A percentile compares a stretch with the other conserved stretches of the same genome.
Conservation (phyloP, 1,140 invertebrate species). For the Cryptotermes secundus region DNA sequence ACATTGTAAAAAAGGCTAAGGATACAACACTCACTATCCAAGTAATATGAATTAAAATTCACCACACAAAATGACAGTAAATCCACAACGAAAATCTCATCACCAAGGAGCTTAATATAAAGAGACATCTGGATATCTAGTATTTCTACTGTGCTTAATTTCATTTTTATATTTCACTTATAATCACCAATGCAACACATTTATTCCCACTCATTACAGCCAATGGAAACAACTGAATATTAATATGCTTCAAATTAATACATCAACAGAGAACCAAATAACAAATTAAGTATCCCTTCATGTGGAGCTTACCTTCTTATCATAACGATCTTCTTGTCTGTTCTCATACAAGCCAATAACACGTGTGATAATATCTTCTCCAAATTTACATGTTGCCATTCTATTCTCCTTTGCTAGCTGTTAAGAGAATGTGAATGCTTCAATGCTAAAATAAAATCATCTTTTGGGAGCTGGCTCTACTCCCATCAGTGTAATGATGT, state of each 20-base stretch:
- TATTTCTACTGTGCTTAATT: background rate
- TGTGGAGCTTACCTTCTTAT: background rate
- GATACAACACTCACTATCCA: too few species aligned
- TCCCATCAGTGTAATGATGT: too few species aligned
- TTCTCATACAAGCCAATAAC: background rate
- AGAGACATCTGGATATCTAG: background rate
- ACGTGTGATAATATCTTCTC: slow-evolving; percentile 41
- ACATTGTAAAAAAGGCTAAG: too few species aligned
- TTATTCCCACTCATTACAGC: too few species aligned
- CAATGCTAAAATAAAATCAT: too few species aligned
- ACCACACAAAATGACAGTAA: background rate
- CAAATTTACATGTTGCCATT: slow-evolving; percentile 43
- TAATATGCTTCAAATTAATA: too few species aligned
- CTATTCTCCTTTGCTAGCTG: slow-evolving; percentile 44
- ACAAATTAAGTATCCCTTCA: too few species aligned
- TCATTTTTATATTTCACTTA: too few species aligned
- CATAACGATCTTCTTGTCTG: background rate
- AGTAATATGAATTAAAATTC: background rate
- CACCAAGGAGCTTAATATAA: background rate
- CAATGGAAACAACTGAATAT: too few species aligned
- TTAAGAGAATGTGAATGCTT: slow-evolving; percentile 36
- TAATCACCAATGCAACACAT: too few species aligned
- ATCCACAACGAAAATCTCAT: background rate
- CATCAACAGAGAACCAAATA: too few species aligned
- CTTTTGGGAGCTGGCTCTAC: too few species aligned